These are phyloP conservation scores for Therioaphis trifolii DNA, from an alignment of 2,888 invertebrate genomes.

Conservation along the genomic window DNA sequence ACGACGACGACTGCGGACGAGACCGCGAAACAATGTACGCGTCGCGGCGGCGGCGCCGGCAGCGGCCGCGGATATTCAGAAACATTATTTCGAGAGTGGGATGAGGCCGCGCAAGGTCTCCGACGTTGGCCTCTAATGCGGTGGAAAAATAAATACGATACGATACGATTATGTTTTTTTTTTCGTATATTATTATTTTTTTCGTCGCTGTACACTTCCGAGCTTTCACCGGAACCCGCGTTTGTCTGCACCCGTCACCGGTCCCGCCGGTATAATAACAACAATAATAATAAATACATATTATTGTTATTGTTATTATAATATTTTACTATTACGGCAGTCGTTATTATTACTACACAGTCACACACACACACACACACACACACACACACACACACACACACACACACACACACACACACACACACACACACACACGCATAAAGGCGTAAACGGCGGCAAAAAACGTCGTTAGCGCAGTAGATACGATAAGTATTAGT, in stretches of 20 bases:
- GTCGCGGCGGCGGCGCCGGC: background rate
- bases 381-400: no score
- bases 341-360: no score
- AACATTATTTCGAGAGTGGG: slow-evolving; percentile 38
- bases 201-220: slow-evolving; percentile 30
- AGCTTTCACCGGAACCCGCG: slow-evolving; percentile 55
- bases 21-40: slow-evolving; percentile 42
- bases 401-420: no score
- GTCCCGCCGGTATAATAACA: no score
- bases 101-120: slow-evolving; percentile 48
- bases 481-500: no score
- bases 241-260: background rate
- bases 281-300: no score
- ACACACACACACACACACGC: no score
- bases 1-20: slow-evolving; percentile 21
- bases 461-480: no score
- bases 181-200: background rate
- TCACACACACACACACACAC: no score
- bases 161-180: slow-evolving; percentile 9
- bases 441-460: no score
- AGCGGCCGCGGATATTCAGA: background rate
- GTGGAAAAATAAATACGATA: background rate
- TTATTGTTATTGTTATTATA: no score
- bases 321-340: no score
- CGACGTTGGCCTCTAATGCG: slow-evolving; percentile 50